These are phyloP conservation scores for Petrolisthes manimaculis DNA, from an alignment of 2,888 invertebrate genomes.

Conservation along the genomic window DNA sequence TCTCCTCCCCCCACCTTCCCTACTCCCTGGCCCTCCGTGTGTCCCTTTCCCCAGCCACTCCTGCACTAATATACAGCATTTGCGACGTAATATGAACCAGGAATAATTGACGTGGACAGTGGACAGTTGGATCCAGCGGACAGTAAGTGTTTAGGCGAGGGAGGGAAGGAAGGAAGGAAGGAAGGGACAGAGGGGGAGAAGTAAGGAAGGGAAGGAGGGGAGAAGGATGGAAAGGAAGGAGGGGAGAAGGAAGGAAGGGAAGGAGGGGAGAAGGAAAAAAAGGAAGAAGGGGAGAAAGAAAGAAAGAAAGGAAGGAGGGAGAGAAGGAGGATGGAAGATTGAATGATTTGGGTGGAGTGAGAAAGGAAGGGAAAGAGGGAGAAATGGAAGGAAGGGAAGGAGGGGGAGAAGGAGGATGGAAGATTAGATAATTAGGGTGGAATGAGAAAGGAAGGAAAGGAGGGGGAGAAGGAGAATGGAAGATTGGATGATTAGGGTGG, in stretches of 20 bases:
- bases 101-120: conserved; percentile 36
- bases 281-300: background rate
- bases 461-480: background rate
- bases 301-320: background rate
- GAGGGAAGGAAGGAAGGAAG: background rate
- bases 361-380: background rate
- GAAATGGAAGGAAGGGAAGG: background rate
- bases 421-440: background rate
- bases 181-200: background rate
- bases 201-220: background rate
- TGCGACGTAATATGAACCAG: conserved; percentile 33
- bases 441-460: background rate
- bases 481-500: background rate
- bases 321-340: background rate
- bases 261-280: background rate
- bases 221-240: background rate
- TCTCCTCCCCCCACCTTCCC: background rate
- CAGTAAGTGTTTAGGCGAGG: conserved; percentile 5
- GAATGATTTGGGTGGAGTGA: background rate
- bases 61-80: conserved; percentile 38
- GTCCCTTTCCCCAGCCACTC: background rate
- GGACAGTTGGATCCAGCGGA: background rate
- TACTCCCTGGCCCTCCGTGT: background rate
- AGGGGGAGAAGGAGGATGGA: background rate
- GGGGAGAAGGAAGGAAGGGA: background rate